A percentile compares a stretch with the other conserved stretches of the same genome.
phyloP scores from a whole-genome alignment of 1,140 invertebrate species.

The Nixonia krombeini region DNA sequence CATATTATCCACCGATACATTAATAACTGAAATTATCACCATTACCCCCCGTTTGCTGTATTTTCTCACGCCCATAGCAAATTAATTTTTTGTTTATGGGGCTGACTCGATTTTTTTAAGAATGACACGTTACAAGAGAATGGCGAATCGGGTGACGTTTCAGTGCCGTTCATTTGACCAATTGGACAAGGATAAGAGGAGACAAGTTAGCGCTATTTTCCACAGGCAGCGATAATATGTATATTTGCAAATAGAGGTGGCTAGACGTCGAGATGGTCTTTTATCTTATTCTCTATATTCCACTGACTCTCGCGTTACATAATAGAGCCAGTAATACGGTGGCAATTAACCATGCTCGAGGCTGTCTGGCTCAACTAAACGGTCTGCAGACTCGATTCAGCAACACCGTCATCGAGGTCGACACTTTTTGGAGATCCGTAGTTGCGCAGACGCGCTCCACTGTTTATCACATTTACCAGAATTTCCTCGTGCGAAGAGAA shows the following conservation, averaged over 20 bases:
- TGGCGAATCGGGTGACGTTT: too few species aligned
- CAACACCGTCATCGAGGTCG: constrained; percentile 35
- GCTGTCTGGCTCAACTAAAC: constrained; percentile 39
- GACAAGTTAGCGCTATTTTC: constrained; percentile 31
- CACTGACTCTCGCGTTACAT: constrained; percentile 39
- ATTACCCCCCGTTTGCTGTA: too few species aligned
- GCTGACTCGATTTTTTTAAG: too few species aligned
- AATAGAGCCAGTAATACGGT: constrained; percentile 42
- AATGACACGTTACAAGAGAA: too few species aligned
- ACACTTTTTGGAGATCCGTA: constrained; percentile 33
- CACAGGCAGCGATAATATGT: constrained; percentile 24
- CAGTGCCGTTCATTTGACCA: too few species aligned
- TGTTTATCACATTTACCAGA: too few species aligned
- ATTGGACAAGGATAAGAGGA: constrained; percentile 4
- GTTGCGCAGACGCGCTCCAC: constrained; percentile 33
- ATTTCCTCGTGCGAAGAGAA: too few species aligned
- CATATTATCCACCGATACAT: too few species aligned
- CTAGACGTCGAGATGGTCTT: constrained; percentile 35
- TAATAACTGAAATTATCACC: too few species aligned
- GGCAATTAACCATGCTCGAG: constrained; percentile 43
- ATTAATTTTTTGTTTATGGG: too few species aligned
- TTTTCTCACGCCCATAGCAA: too few species aligned
- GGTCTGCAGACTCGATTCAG: constrained; percentile 32
- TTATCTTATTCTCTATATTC: constrained; percentile 40
- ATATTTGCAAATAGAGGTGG: constrained; percentile 22